Percentiles rank a stretch among this genome's conserved stretches.
Conservation (phyloP, 2,113 vertebrate genomes). For the Fukomys damarensis region DNA sequence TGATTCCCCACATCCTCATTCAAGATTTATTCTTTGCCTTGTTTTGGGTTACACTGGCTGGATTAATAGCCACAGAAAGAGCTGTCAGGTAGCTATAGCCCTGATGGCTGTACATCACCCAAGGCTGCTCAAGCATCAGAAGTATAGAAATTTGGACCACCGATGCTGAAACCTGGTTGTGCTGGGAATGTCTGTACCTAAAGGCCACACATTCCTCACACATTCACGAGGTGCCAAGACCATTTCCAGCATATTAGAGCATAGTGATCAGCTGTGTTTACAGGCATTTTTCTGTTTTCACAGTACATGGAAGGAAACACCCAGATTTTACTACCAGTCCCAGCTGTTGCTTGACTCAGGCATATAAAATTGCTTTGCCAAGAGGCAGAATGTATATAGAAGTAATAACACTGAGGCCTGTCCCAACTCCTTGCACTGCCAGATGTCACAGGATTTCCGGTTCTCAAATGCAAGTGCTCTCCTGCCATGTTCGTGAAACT, state of each 20-base stretch:
- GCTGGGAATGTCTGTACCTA: not conserved
- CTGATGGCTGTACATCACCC: not conserved
- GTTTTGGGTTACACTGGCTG: not conserved
- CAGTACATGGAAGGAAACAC: not conserved
- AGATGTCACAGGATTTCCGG: not conserved
- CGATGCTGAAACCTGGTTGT: not conserved
- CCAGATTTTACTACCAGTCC: not conserved
- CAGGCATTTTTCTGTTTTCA: not conserved
- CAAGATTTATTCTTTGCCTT: not conserved
- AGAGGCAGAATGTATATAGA: not conserved
- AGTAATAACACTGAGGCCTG: not conserved
- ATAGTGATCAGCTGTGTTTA: not conserved
- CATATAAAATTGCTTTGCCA: not conserved
- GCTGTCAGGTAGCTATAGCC: not conserved
- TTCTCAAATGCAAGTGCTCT: not conserved
- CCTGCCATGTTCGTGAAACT: not conserved
- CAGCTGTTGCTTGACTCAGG: not conserved
- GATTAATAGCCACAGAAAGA: not conserved
- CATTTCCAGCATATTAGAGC: not conserved
- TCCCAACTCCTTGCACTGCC: not conserved
- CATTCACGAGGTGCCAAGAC: not conserved
- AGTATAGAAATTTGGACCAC: not conserved
- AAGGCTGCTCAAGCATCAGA: not conserved
- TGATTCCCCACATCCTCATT: too few relatives aligned
- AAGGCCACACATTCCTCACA: not conserved